Base-by-base conservation (phyloP, 2,797 vertebrate species). In the Pangasius mekongensis region DNA sequence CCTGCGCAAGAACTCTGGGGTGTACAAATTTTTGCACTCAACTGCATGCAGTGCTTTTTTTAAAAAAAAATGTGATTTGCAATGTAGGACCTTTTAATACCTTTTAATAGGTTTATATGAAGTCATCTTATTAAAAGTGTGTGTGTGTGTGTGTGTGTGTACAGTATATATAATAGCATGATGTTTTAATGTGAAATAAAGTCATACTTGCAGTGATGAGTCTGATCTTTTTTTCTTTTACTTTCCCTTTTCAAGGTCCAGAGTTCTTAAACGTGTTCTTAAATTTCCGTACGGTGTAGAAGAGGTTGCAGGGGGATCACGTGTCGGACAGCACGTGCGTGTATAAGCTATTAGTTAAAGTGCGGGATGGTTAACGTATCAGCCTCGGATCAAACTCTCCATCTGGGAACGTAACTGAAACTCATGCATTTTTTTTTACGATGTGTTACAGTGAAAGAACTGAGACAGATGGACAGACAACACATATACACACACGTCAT, bases 311-410 rank as follows among this genome's bases (percentile, higher is more conserved):
- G 78, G 24, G 20, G 54, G 54, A 81, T 81, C 56, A 60, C 20
- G n/a, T 87, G 66, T 83, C 78, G 13, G 36, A 71, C 52, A 73
- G 62, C 30, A 39, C n/a, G 62, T 9, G 30, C 5, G 24, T 71
- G 77, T 39, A 39, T 24, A 39, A 76, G n/a, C 47, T 87, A 64
- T 81, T 60, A 81, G 78, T 36, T 58, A 81, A 81, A 60, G 54
- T 60, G 54, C 22, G 10, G 54, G 54, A 80, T 56, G 77, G 74
- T 87, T 71, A 43, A 81, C 54, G 66, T 87, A 80, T 36, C 82
- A 62, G 76, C 11, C 54, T 36, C 27, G 54, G 33, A 81, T 60
- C 54, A 39, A 81, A 81, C 54, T 60, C 18, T 81, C 54, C 54
- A 39, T 43, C 54, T 60, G 78, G 54, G 33, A 81, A 81, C 0